These are phyloP conservation scores for Melitaea cinxia DNA, from an alignment of 1,140 invertebrate genomes.

Conservation along the genomic window DNA sequence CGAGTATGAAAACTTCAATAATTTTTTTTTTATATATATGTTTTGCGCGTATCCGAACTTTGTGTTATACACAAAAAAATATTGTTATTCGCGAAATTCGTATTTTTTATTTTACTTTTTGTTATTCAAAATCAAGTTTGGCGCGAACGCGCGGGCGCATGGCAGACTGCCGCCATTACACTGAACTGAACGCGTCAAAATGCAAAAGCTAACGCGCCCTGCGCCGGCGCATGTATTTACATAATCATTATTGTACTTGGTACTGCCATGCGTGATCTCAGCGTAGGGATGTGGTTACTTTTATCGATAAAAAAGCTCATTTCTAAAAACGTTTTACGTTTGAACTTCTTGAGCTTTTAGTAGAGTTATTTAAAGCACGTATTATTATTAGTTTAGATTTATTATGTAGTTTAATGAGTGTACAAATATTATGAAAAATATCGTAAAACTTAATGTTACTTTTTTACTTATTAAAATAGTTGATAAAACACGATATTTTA, in stretches of 20 bases:
- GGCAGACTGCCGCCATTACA: slow-evolving; percentile 58
- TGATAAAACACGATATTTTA: no score
- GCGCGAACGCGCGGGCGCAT: slow-evolving; percentile 55
- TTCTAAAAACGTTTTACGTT: not conserved
- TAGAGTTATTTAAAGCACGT: no score
- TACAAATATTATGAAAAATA: no score
- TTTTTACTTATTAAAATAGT: no score
- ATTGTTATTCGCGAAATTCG: not conserved
- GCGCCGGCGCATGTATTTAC: slow-evolving; percentile 64
- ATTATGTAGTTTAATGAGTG: no score
- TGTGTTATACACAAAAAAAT: not conserved
- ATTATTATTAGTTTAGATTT: no score
- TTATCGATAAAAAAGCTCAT: slow-evolving; percentile 33
- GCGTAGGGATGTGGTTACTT: slow-evolving; percentile 20
- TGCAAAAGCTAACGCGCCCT: slow-evolving; percentile 59
- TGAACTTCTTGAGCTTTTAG: no score
- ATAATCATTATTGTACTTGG: slow-evolving; percentile 63
- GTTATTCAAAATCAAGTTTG: not conserved
- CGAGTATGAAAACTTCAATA: slow-evolving; percentile 1
- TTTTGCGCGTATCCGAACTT: not conserved
- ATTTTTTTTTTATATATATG: not conserved
- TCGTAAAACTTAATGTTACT: no score
- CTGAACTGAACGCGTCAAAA: slow-evolving; percentile 53
- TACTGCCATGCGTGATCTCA: slow-evolving; percentile 52
- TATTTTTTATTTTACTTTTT: slow-evolving; percentile 38